Evolutionary conservation across 2,797 vertebrate genomes (phyloP), one percentile per base, ranked within the genome.

Genomic region (Eulemur mongoz): DNA sequence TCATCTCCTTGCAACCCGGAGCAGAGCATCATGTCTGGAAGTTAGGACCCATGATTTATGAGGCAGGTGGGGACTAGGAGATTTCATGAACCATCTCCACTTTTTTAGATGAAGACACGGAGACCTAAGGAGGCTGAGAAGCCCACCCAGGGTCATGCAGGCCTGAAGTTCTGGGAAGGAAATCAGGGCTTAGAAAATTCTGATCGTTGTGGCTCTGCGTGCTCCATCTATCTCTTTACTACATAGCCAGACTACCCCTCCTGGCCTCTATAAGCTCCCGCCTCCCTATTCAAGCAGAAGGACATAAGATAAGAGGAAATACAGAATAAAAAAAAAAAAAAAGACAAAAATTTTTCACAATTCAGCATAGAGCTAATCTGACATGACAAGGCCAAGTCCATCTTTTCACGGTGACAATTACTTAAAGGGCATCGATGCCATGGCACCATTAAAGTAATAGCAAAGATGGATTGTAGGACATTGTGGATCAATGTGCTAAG

Each of bases 391-490:
- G 97, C 94, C 97, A 98, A 76, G 98, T 97, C 98, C 96, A 96
- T 98, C 98, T 98, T 98, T 98, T 98, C 97, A 90, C 0, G 18
- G 97, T 98, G 98, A 98, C 98, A 98, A 98, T 98, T 98, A 98
- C 95, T 98, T 98, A 98, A 98, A 99, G 98, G 98, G 98, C 98
- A 98, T 89, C 57, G 95, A 98, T 98, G 98, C 98, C 98, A 97
- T 73, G 30, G 97, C 83, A 88, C 97, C 94, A 98, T 98, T 98
- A 98, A 94, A 98, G 97, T 97, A 98, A 96, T 97, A 98, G 98
- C 43, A 8, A 96, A 96, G 89, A 98, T 86, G 59, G 97, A 98
- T 98, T 96, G 72, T 50, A 97, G 98, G 98, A 98, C 98, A 94
- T 94, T 27, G 85, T 94, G 92, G 98, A 99, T 98, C 98, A 98